Conservation (phyloP, 64 coral and sea anemone species). For the Montipora foliosa region DNA sequence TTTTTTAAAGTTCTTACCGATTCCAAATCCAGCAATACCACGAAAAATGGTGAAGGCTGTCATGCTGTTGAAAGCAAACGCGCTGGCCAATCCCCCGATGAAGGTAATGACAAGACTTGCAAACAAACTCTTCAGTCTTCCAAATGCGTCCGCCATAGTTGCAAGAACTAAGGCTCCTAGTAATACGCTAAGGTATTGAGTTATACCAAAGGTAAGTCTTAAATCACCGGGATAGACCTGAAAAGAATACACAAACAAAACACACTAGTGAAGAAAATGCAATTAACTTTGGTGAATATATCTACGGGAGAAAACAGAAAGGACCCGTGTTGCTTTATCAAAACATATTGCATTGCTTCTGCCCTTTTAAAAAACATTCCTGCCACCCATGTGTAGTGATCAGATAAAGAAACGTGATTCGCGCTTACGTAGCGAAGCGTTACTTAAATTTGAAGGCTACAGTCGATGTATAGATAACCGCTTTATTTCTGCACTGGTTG, state of each 20-base stretch:
- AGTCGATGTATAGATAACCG: no score
- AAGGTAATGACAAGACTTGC: constrained; percentile 56
- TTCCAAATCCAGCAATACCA: constrained; percentile 59
- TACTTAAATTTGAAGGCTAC: no score
- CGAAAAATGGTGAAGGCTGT: constrained; percentile 36
- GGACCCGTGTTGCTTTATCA: no score
- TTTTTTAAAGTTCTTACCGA: constrained; percentile 30
- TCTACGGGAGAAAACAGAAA: no score
- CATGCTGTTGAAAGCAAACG: constrained; percentile 46
- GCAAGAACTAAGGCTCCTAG: constrained; percentile 57
- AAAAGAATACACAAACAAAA: neutral
- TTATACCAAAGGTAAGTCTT: neutral
- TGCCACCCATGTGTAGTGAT: no score
- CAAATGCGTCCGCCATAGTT: constrained; percentile 59
- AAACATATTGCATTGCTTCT: no score
- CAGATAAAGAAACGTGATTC: no score
- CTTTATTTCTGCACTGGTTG: no score
- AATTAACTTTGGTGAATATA: no score
- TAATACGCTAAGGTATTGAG: constrained; percentile 58
- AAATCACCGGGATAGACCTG: constrained; percentile 39
- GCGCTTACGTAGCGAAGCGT: no score
- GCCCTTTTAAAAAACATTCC: no score
- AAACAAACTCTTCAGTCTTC: constrained; percentile 71
- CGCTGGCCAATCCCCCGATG: constrained; percentile 43
- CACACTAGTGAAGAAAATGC: no score